Conservation (phyloP, 2,888 invertebrate genomes). For the Andrena haemorrhoa region DNA sequence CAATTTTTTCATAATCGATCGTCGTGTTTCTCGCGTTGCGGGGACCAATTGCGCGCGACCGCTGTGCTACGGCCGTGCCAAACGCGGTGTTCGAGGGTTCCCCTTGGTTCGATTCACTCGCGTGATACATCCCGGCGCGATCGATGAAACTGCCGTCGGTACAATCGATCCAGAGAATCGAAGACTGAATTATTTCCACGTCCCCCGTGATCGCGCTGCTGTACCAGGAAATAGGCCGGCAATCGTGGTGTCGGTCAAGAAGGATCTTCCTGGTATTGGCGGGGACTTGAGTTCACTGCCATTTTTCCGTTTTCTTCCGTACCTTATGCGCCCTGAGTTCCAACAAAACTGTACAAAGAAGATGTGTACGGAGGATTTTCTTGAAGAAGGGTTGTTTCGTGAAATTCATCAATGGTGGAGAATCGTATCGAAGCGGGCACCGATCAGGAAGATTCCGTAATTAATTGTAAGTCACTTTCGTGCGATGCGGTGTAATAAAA, state of each 20-base stretch:
- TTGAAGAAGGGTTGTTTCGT: too few relatives aligned
- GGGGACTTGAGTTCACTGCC: conserved; percentile 49
- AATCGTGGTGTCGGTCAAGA: not conserved
- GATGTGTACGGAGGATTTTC: not conserved
- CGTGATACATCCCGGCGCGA: conserved; percentile 37
- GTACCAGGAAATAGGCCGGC: not conserved
- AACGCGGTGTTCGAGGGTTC: not conserved
- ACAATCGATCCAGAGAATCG: conserved; percentile 57
- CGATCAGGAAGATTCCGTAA: not conserved
- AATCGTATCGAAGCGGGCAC: too few relatives aligned
- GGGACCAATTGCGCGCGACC: conserved; percentile 44
- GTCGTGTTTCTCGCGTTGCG: conserved; percentile 46
- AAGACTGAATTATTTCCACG: conserved; percentile 67
- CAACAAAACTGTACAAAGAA: conserved; percentile 2
- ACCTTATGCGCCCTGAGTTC: not conserved
- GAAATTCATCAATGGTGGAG: too few relatives aligned
- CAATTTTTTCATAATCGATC: not conserved
- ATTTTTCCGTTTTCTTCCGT: conserved; percentile 13
- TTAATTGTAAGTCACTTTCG: not conserved
- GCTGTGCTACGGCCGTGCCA: conserved; percentile 19
- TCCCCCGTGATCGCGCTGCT: conserved; percentile 20
- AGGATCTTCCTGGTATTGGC: not conserved
- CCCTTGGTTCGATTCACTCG: conserved; percentile 23
- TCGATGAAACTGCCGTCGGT: not conserved
- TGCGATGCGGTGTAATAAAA: too few relatives aligned